These are phyloP conservation scores for Plotosus lineatus DNA, from an alignment of 2,113 vertebrate genomes.

Conservation along the genomic window DNA sequence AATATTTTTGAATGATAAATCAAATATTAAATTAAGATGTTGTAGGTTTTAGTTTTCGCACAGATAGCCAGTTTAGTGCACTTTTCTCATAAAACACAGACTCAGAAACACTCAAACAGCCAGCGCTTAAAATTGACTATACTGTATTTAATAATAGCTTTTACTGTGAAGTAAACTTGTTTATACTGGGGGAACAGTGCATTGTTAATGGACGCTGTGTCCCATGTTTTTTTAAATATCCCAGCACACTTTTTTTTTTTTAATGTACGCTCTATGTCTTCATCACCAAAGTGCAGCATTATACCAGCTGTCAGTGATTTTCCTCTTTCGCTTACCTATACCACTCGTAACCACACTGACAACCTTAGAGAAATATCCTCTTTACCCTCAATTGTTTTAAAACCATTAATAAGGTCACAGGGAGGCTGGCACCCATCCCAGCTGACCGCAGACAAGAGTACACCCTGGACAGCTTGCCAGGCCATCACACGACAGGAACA, in stretches of 20 bases:
- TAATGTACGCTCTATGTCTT: background rate
- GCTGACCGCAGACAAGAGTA: no score
- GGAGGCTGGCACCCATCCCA: no score
- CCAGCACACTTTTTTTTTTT: background rate
- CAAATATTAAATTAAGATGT: no score
- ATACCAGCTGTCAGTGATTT: background rate
- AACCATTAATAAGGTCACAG: no score
- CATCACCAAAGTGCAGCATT: background rate
- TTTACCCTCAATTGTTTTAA: no score
- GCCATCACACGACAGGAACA: no score
- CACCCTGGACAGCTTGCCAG: no score
- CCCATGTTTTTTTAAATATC: background rate
- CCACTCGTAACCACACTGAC: background rate
- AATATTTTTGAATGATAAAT: no score
- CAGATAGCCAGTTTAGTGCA: background rate
- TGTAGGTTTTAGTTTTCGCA: background rate
- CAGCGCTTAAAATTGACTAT: background rate
- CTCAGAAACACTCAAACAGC: background rate
- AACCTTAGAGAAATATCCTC: no score
- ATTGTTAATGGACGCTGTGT: background rate
- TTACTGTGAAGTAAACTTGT: background rate
- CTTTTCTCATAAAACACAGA: background rate
- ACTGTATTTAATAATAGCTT: background rate
- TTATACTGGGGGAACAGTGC: background rate
- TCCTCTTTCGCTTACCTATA: background rate